Conservation (phyloP, 2,113 vertebrate species). For the Epinephelus fuscoguttatus region DNA sequence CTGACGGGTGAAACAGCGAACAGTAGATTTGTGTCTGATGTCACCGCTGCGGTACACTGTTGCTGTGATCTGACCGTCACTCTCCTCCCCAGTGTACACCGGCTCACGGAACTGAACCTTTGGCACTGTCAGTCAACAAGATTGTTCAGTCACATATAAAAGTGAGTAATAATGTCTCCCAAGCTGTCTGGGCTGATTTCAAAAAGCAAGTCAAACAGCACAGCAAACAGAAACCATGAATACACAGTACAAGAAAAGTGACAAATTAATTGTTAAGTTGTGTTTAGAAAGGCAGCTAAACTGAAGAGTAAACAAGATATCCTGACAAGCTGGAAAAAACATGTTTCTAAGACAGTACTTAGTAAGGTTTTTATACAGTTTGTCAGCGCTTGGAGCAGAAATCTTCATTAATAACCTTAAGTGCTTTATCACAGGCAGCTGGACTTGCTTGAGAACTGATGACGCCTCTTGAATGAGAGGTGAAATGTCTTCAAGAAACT, state of each 20-base stretch:
- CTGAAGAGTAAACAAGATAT: not conserved
- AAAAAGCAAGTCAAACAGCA: constrained; percentile 15
- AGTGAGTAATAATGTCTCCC: not conserved
- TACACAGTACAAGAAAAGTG: not conserved
- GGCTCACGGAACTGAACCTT: constrained; percentile 93
- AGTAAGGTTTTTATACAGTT: not conserved
- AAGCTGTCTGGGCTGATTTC: not conserved
- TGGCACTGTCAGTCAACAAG: constrained; percentile 84
- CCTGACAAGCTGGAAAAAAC: not conserved
- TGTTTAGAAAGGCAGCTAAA: not conserved
- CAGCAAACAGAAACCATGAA: constrained; percentile 12
- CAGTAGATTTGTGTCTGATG: constrained; percentile 85
- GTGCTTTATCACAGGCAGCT: too few species aligned
- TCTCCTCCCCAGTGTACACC: constrained; percentile 87
- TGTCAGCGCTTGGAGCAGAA: not conserved
- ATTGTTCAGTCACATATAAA: constrained; percentile 4
- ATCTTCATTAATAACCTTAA: not conserved
- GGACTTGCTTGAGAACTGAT: too few species aligned
- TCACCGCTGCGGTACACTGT: constrained; percentile 90
- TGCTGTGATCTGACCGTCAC: constrained; percentile 85
- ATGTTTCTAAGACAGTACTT: not conserved
- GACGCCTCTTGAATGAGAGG: too few species aligned
- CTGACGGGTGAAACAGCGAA: constrained; percentile 94
- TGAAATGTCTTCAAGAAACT: too few species aligned
- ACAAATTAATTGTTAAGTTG: not conserved